Evolutionary conservation across 2,113 vertebrate species (phyloP).

Genomic region (Trichechus manatus): DNA sequence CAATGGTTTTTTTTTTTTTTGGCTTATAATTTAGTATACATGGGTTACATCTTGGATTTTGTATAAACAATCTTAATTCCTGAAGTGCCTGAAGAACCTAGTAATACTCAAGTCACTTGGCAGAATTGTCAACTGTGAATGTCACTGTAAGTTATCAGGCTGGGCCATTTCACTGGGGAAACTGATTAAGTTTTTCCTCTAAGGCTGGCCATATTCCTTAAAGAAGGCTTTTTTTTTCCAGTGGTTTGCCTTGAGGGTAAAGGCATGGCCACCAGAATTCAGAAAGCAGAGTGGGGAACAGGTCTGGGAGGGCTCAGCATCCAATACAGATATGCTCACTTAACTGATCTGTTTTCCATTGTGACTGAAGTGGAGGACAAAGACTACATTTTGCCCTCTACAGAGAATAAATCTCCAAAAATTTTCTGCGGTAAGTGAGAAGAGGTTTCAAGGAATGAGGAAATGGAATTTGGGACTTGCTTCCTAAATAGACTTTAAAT

Average conservation of each 20-base stretch:
- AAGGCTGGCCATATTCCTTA: neutral
- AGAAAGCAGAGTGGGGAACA: neutral
- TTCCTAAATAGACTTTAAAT: conserved; percentile 33
- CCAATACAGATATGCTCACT: neutral
- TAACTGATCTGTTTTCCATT: neutral
- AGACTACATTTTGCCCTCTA: neutral
- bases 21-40: neutral
- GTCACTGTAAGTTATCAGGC: neutral
- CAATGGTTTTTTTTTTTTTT: neutral
- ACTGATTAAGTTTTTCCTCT: neutral
- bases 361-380: neutral
- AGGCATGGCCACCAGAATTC: neutral
- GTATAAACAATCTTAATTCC: neutral
- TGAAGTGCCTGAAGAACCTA: neutral
- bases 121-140: neutral
- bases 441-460: neutral
- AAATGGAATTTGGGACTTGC: neutral
- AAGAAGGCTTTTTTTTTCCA: neutral
- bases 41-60: neutral
- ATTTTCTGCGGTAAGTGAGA: neutral
- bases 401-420: neutral
- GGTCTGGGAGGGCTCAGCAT: neutral
- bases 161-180: neutral
- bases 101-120: neutral
- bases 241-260: neutral